These are phyloP conservation scores for Drosophila borborema DNA, from an alignment of 2,888 invertebrate species.

Conservation along the genomic window DNA sequence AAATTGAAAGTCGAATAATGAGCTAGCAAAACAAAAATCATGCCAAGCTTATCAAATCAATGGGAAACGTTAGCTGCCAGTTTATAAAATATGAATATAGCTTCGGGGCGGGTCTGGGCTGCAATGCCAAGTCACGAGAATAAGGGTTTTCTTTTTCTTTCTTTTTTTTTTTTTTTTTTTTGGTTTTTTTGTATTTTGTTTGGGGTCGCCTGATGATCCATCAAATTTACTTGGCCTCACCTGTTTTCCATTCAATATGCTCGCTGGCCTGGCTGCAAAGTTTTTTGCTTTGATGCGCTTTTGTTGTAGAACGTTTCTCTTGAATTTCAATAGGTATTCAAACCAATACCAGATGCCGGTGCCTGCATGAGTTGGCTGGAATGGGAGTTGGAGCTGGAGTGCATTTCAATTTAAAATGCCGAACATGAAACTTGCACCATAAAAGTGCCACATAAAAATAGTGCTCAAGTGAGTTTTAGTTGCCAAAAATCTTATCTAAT, in stretches of 20 bases:
- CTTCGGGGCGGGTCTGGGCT: conserved; percentile 1
- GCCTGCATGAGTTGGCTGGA: conserved; percentile 45
- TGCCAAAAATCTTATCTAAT: conserved; percentile 69
- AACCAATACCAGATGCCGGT: conserved; percentile 46
- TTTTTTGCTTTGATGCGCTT: conserved; percentile 65
- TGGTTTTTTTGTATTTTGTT: neutral
- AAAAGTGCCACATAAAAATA: conserved; percentile 60
- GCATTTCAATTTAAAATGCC: conserved; percentile 49
- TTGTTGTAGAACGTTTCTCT: conserved; percentile 15
- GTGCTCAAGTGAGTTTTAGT: conserved; percentile 40
- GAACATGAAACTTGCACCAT: conserved; percentile 61
- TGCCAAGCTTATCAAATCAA: conserved; percentile 73
- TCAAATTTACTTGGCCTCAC: conserved; percentile 60
- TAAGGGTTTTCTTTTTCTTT: neutral
- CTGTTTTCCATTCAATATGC: conserved; percentile 69
- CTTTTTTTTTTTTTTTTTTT: too few species aligned
- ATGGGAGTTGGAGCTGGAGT: conserved; percentile 7
- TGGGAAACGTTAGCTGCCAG: conserved; percentile 67
- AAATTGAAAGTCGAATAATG: conserved; percentile 76
- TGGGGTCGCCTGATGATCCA: conserved; percentile 54
- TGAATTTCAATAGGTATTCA: conserved; percentile 55
- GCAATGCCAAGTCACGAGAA: conserved; percentile 3
- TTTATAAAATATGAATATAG: conserved; percentile 66
- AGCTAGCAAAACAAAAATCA: conserved; percentile 78
- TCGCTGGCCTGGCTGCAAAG: conserved; percentile 29